Base-by-base conservation (phyloP, 2,888 invertebrate species). In the Caenorhabditis sp. region DNA sequence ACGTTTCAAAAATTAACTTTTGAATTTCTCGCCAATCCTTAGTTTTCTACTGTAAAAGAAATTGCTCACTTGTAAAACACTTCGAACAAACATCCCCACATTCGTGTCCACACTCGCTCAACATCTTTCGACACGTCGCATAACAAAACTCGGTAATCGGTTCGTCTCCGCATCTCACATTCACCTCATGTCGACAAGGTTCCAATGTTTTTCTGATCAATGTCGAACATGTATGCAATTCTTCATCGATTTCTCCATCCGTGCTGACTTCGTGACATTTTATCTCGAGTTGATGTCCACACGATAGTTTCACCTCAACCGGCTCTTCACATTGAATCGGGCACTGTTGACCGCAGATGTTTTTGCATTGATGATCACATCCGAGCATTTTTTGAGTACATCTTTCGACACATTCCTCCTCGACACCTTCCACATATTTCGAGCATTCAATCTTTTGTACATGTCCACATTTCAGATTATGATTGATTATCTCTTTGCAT, bases 31-130 rank as follows among this genome's bases (percentile, higher is more conserved):
- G n/a, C n/a, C n/a, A n/a, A n/a, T n/a, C n/a, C n/a, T n/a, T n/a
- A n/a, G n/a, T n/a, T n/a, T n/a, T n/a, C n/a, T n/a, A n/a, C n/a
- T n/a, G n/a, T n/a, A n/a, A n/a, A n/a, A n/a, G n/a, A n/a, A n/a
- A n/a, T n/a, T n/a, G n/a, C 58, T 60, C 19, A 61, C 61, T 55
- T 49, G 49, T 26, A 58, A 43, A 68, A 49, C 73, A 73, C 2
- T 0, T 37, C 5, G 69, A 69, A 23, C 73, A 73, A 1, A 10
- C 19, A 36, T 68, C 36, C n/a, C 53, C 55, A 14, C 73, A 76
- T 14, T 31, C 24, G 54, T 76, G 76, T 6, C 54, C 51, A 36
- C 76, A 76, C 4, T 61, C n/a, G 1, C 43, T n/a, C 21, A 76
- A 17, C 1, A 27, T 1, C 58, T 59, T n/a, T 5, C 23, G 19